phyloP scores from a whole-genome alignment of 2,797 vertebrate genomes.

The Hybognathus amarus region DNA sequence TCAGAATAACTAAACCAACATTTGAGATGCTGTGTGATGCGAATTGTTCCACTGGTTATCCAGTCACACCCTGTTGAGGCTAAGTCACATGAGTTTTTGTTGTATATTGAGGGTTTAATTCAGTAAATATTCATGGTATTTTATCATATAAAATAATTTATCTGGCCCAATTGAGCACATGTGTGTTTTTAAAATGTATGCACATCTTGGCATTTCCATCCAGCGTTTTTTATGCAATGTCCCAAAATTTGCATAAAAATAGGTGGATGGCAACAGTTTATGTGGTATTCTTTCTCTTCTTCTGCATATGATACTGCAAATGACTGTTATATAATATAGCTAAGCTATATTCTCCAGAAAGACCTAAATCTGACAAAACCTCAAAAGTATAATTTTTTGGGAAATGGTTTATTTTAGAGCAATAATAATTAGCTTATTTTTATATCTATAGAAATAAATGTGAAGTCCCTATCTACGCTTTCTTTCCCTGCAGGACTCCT shows the following conservation, averaged over 20 bases:
- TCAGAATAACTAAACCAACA: background rate
- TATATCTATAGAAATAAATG: background rate
- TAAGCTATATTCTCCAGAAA: background rate
- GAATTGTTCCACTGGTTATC: background rate
- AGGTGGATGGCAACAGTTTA: background rate
- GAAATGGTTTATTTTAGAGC: background rate
- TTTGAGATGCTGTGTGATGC: background rate
- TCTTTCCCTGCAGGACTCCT: conserved; percentile 82
- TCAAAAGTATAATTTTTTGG: background rate
- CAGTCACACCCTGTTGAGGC: background rate
- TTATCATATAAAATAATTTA: no score
- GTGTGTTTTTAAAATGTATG: background rate
- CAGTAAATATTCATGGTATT: no score
- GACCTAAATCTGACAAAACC: background rate
- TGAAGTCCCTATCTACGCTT: background rate
- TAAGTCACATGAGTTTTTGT: background rate
- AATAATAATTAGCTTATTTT: background rate
- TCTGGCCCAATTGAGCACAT: no score
- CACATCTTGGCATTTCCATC: background rate
- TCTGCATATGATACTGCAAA: background rate
- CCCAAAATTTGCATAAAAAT: background rate
- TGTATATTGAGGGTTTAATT: background rate
- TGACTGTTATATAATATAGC: background rate
- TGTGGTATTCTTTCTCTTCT: background rate
- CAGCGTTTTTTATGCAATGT: background rate